Evolutionary conservation across 2,797 vertebrate species (phyloP).

Genomic region (Lepidocolaptes lacrymiger): DNA sequence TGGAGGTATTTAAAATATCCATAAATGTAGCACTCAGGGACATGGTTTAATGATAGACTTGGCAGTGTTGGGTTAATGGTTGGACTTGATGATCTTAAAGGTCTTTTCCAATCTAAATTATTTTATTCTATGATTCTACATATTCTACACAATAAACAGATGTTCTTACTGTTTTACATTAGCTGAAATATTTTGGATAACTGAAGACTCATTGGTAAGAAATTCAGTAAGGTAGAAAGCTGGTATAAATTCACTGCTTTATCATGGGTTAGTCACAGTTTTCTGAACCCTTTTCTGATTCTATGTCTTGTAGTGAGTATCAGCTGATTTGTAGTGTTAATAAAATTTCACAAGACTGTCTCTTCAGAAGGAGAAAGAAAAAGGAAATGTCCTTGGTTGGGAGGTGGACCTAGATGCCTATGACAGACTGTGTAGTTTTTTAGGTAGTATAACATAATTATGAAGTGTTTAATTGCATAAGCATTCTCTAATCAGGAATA

Average conservation of each 20-base stretch:
- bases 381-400: neutral
- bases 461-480: neutral
- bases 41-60: neutral
- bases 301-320: neutral
- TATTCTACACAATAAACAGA: neutral
- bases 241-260: neutral
- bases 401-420: neutral
- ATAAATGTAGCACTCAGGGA: neutral
- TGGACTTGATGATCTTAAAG: neutral
- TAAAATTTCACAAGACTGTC: neutral
- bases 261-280: neutral
- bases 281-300: neutral
- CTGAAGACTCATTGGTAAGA: neutral
- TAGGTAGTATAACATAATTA: neutral
- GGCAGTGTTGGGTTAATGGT: neutral
- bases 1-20: neutral
- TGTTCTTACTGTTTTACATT: neutral
- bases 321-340: neutral
- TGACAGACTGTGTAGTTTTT: neutral
- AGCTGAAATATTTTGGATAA: neutral
- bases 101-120: neutral
- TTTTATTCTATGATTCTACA: neutral
- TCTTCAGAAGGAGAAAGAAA: neutral
- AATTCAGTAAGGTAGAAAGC: neutral
- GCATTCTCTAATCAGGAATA: neutral